phyloP scores from a whole-genome alignment of 92 coral and sea anemone genomes.

The Desmophyllum pertusum region DNA sequence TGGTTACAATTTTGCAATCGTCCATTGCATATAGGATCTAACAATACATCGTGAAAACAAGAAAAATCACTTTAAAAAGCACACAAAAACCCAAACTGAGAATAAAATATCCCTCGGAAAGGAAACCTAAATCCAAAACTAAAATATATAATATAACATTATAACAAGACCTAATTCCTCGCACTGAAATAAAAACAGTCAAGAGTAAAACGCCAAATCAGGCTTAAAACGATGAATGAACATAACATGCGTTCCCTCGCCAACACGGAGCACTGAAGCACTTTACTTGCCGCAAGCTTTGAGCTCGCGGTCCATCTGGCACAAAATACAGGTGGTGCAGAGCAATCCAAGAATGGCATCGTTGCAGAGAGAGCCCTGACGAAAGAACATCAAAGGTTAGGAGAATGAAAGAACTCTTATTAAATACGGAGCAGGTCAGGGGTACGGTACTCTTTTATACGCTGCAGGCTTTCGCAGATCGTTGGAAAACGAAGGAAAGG shows the following conservation, averaged over 20 bases:
- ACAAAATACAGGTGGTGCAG: constrained; percentile 63
- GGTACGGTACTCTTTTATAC: too few species aligned
- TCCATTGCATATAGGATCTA: too few species aligned
- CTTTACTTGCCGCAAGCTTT: constrained; percentile 7
- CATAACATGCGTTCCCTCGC: not conserved
- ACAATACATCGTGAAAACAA: too few species aligned
- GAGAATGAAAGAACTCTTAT: not conserved
- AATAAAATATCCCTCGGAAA: too few species aligned
- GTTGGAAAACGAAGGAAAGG: too few species aligned
- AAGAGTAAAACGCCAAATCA: not conserved
- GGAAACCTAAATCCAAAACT: too few species aligned
- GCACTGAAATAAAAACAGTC: not conserved
- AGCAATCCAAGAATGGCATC: constrained; percentile 65
- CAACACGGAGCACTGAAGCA: not conserved
- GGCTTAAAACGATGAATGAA: not conserved
- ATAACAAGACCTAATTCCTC: not conserved
- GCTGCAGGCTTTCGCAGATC: too few species aligned
- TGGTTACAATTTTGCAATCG: too few species aligned
- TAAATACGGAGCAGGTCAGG: too few species aligned
- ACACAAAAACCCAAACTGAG: too few species aligned
- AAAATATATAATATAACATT: too few species aligned
- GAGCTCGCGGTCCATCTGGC: constrained; percentile 87
- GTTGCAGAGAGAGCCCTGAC: constrained; percentile 79
- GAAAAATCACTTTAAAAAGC: too few species aligned
- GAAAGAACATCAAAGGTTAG: not conserved